phyloP scores from a whole-genome alignment of 2,113 vertebrate species.

The Clarias batrachus region DNA sequence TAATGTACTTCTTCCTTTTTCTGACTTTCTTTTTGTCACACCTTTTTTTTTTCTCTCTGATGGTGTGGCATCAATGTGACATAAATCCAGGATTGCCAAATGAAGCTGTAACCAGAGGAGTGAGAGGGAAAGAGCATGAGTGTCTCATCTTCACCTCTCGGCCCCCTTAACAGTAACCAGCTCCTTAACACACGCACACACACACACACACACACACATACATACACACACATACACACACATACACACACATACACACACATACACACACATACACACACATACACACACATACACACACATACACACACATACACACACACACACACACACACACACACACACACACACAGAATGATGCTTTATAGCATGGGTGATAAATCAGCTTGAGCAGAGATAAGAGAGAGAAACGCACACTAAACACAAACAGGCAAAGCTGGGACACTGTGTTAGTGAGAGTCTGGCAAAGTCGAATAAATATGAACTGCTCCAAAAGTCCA shows the following conservation, averaged over 20 bases:
- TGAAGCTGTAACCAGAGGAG: slow-evolving; percentile 19
- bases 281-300: neutral
- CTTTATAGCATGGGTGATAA: neutral
- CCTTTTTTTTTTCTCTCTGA: slow-evolving; percentile 28
- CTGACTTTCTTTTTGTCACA: slow-evolving; percentile 18
- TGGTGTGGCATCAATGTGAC: slow-evolving; percentile 36
- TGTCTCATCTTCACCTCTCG: neutral
- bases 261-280: neutral
- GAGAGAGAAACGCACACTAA: neutral
- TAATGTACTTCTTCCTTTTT: slow-evolving; percentile 33
- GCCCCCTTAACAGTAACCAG: slow-evolving; percentile 37
- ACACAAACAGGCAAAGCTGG: slow-evolving; percentile 1
- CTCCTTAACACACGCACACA: slow-evolving; percentile 3
- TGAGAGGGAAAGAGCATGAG: neutral
- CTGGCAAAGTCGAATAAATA: neutral
- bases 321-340: slow-evolving; percentile 4
- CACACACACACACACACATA: neutral
- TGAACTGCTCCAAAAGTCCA: neutral
- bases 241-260: neutral
- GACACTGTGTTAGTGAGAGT: neutral
- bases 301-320: neutral
- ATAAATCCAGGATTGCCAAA: slow-evolving; percentile 36
- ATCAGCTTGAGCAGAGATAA: slow-evolving; percentile 1
- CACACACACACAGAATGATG: slow-evolving; percentile 1
- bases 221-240: neutral